Conservation (phyloP, 2,113 vertebrate genomes). For the Chascanopsetta lugubris region DNA sequence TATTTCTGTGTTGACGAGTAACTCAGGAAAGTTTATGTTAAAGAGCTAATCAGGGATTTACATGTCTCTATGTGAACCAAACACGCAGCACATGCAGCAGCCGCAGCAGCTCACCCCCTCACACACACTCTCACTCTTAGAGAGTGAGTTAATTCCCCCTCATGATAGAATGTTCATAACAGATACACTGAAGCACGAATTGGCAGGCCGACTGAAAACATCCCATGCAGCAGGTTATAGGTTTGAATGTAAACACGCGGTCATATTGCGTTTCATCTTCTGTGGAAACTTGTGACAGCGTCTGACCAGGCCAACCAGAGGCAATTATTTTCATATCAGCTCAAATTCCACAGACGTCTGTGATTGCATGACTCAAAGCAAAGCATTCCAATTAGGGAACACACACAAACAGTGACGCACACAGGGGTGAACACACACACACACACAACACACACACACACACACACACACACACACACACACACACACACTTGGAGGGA, state of each 20-base stretch:
- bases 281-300: conserved; percentile 53
- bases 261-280: conserved; percentile 18
- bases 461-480: conserved; percentile 40
- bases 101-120: background rate
- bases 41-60: conserved; percentile 31
- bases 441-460: conserved; percentile 59
- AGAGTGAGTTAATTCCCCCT: background rate
- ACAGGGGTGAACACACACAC: conserved; percentile 12
- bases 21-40: conserved; percentile 23
- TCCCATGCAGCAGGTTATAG: conserved; percentile 4
- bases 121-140: background rate
- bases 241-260: conserved; percentile 16
- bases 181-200: background rate
- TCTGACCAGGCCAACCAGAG: conserved; percentile 47
- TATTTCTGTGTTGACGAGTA: conserved; percentile 25
- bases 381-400: conserved; percentile 76
- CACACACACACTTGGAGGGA: background rate
- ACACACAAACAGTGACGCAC: conserved; percentile 65
- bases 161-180: background rate
- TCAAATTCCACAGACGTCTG: conserved; percentile 78
- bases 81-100: background rate
- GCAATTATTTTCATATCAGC: conserved; percentile 75
- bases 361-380: conserved; percentile 78
- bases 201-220: background rate
- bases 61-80: conserved; percentile 18